phyloP scores from a whole-genome alignment of 2,888 invertebrate genomes.

The Blastobasis lacticolella region DNA sequence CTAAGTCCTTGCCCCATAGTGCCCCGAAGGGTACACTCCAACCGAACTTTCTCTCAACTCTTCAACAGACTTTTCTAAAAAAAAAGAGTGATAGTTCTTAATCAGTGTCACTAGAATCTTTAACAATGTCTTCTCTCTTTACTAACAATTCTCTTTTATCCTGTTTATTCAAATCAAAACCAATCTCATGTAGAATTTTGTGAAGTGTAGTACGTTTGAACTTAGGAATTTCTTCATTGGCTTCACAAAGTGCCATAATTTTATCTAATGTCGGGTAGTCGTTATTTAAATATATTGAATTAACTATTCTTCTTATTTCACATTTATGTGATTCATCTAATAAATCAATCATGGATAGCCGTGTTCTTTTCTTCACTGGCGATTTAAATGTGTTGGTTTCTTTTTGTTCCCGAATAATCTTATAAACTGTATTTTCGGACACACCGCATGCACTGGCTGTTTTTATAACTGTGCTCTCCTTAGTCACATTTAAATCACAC shows the following conservation, averaged over 20 bases:
- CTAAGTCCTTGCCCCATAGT: no score
- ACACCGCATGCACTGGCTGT: slow-evolving; percentile 9
- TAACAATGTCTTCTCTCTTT: slow-evolving; percentile 13
- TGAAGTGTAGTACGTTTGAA: slow-evolving; percentile 7
- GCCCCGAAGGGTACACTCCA: no score
- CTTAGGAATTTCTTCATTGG: background rate
- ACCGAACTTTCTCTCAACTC: no score
- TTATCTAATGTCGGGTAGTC: background rate
- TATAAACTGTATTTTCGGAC: slow-evolving; percentile 7
- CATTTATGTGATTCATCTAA: background rate
- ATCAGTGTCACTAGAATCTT: no score
- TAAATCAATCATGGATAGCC: slow-evolving; percentile 2
- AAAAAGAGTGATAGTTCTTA: no score
- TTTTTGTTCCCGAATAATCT: slow-evolving; percentile 10
- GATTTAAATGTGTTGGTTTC: slow-evolving; percentile 9
- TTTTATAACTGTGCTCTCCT: slow-evolving; percentile 8
- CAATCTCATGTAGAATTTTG: slow-evolving; percentile 9
- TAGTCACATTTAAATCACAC: slow-evolving; percentile 10
- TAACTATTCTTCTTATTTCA: slow-evolving; percentile 10
- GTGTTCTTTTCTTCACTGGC: slow-evolving; percentile 6
- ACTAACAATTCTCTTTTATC: slow-evolving; percentile 9
- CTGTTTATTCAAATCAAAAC: slow-evolving; percentile 8
- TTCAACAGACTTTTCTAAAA: no score
- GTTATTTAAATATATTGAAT: background rate
- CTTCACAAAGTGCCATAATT: background rate